These are phyloP conservation scores for Hypsopygia costalis DNA, from an alignment of 2,888 invertebrate species.

Conservation along the genomic window DNA sequence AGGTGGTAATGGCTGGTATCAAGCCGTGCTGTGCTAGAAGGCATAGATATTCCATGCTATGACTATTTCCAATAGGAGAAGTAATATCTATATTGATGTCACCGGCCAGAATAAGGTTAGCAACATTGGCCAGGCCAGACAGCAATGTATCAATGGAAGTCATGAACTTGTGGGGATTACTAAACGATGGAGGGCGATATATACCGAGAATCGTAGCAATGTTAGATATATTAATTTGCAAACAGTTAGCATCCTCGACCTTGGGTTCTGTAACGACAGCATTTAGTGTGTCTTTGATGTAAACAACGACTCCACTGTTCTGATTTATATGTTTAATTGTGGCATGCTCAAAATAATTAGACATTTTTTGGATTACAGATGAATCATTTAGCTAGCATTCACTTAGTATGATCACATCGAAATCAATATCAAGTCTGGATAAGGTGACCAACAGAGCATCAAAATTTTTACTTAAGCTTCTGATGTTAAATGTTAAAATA, in stretches of 20 bases:
- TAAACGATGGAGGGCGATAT: too few relatives aligned
- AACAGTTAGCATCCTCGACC: conserved; percentile 7
- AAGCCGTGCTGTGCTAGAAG: too few relatives aligned
- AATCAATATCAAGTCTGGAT: neutral
- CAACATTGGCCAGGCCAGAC: too few relatives aligned
- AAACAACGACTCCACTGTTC: conserved; percentile 9
- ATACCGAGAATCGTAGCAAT: too few relatives aligned
- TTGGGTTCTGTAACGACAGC: neutral
- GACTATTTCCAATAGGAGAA: too few relatives aligned
- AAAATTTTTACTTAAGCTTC: conserved; percentile 17
- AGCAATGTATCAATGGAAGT: too few relatives aligned
- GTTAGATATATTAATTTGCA: neutral
- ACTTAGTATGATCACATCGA: neutral
- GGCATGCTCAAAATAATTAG: neutral
- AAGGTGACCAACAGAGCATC: neutral
- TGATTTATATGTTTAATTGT: conserved; percentile 12
- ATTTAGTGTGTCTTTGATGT: conserved; percentile 1
- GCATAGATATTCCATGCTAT: too few relatives aligned
- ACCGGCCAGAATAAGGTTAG: too few relatives aligned
- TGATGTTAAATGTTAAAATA: conserved; percentile 14
- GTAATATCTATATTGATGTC: too few relatives aligned
- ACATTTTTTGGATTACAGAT: conserved; percentile 3
- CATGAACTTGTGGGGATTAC: too few relatives aligned
- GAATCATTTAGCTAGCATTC: conserved; percentile 12
- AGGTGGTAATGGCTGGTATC: too few relatives aligned